Evolutionary conservation across 2,888 invertebrate genomes (phyloP).

Genomic region (Trachelus troglodyta): DNA sequence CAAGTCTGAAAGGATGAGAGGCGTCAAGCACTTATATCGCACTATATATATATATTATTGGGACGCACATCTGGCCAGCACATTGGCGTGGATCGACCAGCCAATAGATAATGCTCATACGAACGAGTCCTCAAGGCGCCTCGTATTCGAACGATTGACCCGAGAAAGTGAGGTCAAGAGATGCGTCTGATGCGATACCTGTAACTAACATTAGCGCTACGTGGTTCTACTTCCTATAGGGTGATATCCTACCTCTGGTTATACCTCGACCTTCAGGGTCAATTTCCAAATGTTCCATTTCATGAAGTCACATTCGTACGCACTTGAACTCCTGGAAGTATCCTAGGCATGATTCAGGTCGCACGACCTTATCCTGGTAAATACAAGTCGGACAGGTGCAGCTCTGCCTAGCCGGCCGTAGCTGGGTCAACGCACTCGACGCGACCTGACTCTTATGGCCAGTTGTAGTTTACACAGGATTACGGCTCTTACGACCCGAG

Average conservation of each 20-base stretch:
- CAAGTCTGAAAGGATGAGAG: slow-evolving; percentile 74
- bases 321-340: neutral
- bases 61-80: neutral
- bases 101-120: neutral
- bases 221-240: neutral
- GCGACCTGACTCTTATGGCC: slow-evolving; percentile 26
- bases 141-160: slow-evolving; percentile 41
- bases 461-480: slow-evolving; percentile 3
- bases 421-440: slow-evolving; percentile 60
- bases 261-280: neutral
- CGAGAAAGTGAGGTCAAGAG: slow-evolving; percentile 54
- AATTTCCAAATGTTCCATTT: neutral
- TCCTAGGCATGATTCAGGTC: slow-evolving; percentile 41
- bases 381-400: slow-evolving; percentile 52
- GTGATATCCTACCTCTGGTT: neutral
- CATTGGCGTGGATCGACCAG: neutral
- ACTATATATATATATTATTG: neutral
- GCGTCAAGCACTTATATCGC: neutral
- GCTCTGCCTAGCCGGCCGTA: slow-evolving; percentile 55
- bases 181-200: neutral
- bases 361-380: slow-evolving; percentile 47
- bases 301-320: neutral
- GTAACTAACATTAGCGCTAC: neutral
- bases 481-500: neutral
- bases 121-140: slow-evolving; percentile 30